phyloP scores from a whole-genome alignment of 2,797 vertebrate species.

The Falco berigora region DNA sequence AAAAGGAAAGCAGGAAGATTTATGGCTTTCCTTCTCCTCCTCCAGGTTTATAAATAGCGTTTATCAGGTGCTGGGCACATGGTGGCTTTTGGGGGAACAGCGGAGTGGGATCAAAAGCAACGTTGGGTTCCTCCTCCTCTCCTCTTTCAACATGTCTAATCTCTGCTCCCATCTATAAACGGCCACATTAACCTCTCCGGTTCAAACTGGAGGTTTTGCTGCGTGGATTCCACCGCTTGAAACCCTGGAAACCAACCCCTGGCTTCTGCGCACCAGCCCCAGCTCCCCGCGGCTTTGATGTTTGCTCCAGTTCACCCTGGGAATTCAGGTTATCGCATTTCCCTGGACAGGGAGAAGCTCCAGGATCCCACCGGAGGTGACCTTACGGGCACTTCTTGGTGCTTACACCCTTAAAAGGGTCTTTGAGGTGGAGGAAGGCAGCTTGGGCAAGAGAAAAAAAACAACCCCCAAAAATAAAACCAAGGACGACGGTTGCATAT shows the following conservation, averaged over 20 bases:
- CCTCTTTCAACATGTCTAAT: constrained; percentile 78
- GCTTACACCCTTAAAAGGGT: neutral
- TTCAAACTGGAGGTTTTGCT: constrained; percentile 62
- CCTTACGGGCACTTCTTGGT: accelerated
- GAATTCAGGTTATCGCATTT: neutral
- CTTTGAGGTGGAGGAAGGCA: neutral
- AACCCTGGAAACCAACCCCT: neutral
- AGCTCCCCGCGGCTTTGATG: neutral
- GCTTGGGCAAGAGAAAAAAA: neutral
- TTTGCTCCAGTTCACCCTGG: neutral
- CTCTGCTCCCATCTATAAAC: constrained; percentile 73
- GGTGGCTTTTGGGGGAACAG: constrained; percentile 65
- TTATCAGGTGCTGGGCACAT: constrained; percentile 89
- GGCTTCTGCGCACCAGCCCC: constrained; percentile 16
- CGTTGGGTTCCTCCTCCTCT: constrained; percentile 71
- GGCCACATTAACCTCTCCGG: constrained; percentile 36
- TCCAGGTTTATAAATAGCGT: constrained; percentile 72
- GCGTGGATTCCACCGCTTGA: constrained; percentile 23
- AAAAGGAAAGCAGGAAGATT: constrained; percentile 74
- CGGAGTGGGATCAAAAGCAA: constrained; percentile 79
- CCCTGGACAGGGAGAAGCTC: neutral
- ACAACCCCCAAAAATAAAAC: neutral
- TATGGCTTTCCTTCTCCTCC: constrained; percentile 75
- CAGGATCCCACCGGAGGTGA: neutral
- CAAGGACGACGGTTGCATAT: accelerated